These are phyloP conservation scores for Dynastes hyllus DNA, from an alignment of 2,888 invertebrate genomes.

Conservation along the genomic window DNA sequence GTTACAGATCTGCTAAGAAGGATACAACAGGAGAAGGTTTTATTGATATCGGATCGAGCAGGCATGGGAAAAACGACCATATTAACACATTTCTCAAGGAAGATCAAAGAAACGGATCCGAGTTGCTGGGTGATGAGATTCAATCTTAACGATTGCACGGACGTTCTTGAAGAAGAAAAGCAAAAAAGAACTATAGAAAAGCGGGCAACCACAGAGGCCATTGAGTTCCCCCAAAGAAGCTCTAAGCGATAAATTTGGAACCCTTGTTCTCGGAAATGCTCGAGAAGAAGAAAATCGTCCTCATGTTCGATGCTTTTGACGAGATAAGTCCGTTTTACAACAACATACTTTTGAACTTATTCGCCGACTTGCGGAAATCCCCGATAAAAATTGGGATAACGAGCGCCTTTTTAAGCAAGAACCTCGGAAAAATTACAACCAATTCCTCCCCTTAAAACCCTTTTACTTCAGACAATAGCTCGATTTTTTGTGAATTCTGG, in stretches of 20 bases:
- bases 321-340: conserved; percentile 3
- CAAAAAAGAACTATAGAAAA: background rate
- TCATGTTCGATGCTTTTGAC: conserved; percentile 14
- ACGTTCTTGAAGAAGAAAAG: background rate
- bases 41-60: conserved; percentile 4
- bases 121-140: conserved; percentile 5
- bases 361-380: background rate
- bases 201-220: background rate
- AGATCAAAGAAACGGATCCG: background rate
- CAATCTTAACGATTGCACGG: conserved; percentile 9
- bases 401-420: background rate
- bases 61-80: conserved; percentile 5
- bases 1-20: background rate
- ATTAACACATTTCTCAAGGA: conserved; percentile 6
- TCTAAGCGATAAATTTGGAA: too few relatives aligned
- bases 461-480: background rate
- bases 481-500: conserved; percentile 16
- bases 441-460: background rate
- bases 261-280: background rate
- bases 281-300: background rate
- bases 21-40: background rate
- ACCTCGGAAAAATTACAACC: too few relatives aligned
- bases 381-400: background rate
- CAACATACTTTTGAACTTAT: background rate
- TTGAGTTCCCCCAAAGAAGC: background rate